Evolutionary conservation across 2,797 vertebrate genomes (phyloP).

Genomic region (Lophius americanus): DNA sequence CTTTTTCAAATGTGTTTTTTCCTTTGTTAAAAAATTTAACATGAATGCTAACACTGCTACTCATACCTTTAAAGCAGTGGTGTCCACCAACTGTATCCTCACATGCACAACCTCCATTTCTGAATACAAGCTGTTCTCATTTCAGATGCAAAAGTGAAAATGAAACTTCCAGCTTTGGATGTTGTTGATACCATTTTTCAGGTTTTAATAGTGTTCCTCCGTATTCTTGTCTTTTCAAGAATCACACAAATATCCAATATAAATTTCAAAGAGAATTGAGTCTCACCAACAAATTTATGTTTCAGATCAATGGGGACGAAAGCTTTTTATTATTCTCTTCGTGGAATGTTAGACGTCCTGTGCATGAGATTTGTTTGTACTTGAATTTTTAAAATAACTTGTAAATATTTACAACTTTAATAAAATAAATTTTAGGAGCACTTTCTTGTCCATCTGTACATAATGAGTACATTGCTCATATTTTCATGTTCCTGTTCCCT

Average conservation of each 20-base stretch:
- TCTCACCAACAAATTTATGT: slow-evolving; percentile 16
- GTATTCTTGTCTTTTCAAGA: slow-evolving; percentile 2
- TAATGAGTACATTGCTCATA: neutral
- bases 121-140: too few relatives aligned
- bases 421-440: slow-evolving; percentile 2
- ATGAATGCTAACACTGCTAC: too few relatives aligned
- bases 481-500: neutral
- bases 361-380: neutral
- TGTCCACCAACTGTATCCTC: too few relatives aligned
- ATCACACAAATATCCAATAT: slow-evolving; percentile 5
- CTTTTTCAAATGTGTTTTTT: too few relatives aligned
- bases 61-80: too few relatives aligned
- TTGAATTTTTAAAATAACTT: neutral
- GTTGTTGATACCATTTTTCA: neutral
- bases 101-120: too few relatives aligned
- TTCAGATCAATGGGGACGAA: slow-evolving; percentile 3
- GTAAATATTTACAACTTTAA: too few relatives aligned
- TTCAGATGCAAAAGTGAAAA: too few relatives aligned
- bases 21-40: too few relatives aligned
- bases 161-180: neutral
- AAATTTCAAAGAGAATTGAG: slow-evolving; percentile 11
- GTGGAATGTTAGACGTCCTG: neutral
- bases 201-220: too few relatives aligned
- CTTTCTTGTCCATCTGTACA: neutral
- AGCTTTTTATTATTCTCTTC: slow-evolving; percentile 20